Conservation (phyloP, 2,797 vertebrate species). For the Rallus crepitans region DNA sequence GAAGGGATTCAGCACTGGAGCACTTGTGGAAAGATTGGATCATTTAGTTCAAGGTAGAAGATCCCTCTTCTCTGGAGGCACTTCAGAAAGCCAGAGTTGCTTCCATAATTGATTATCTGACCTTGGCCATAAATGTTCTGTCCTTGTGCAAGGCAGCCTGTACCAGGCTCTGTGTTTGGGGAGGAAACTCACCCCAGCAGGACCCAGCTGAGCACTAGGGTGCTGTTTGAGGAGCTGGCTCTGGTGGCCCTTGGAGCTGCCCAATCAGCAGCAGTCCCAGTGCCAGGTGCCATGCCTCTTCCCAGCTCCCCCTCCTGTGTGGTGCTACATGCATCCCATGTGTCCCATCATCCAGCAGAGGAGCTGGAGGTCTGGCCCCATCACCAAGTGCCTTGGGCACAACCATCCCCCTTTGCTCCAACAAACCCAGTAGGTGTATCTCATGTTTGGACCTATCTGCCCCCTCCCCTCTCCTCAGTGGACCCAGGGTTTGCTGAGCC, state of each 20-base stretch:
- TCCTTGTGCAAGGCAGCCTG: background rate
- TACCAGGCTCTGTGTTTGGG: background rate
- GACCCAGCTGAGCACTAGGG: background rate
- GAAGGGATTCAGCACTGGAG: background rate
- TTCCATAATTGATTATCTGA: background rate
- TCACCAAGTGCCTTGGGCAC: background rate
- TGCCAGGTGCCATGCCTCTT: background rate
- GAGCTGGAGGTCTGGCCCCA: background rate
- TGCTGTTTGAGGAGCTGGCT: background rate
- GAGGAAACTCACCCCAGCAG: background rate
- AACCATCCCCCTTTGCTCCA: fast-evolving
- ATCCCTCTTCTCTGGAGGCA: background rate
- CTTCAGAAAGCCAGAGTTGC: background rate
- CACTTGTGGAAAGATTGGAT: conserved; percentile 1
- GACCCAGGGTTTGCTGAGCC: background rate
- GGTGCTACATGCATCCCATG: background rate
- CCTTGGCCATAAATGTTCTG: background rate
- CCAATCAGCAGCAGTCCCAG: fast-evolving
- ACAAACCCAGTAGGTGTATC: background rate
- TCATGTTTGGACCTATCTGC: background rate
- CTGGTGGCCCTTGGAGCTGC: background rate
- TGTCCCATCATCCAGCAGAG: fast-evolving
- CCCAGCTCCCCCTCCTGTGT: too few species aligned
- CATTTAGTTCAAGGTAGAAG: conserved; percentile 18
- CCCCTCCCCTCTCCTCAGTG: background rate